Evolutionary conservation across 2,888 invertebrate genomes (phyloP), one percentile per base, ranked within the genome.

Genomic region (Pasiphila rectangulata): DNA sequence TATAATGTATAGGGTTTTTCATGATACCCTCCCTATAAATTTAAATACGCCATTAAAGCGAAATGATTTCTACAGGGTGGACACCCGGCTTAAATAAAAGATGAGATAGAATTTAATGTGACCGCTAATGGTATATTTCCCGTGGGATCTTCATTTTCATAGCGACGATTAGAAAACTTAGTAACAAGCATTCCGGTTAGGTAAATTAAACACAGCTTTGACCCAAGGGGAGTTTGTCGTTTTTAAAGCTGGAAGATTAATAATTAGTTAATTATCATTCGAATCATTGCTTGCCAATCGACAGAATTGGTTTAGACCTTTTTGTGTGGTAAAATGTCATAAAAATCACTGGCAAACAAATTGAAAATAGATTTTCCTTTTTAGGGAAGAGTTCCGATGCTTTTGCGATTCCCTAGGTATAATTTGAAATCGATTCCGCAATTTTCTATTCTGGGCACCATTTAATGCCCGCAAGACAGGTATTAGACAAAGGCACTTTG

Each of bases 41-140:
- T 50, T 54, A 49, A 50, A 42, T 34, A 40, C 12, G 44, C 23
- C 13, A 51, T 51, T 40, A 55, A 55, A 51, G 27, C 44, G 38
- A 49, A 56, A 63, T 58, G 52, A 63, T 59, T 64, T 55, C 55
- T 60, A 58, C 42, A 54, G 41, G 44, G 35, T 50, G 40, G 50
- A 54, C 56, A 51, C 45, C 61, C 61, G 56, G 56, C 53, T 55
- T 75, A 69, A 78, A 78, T 77, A 77, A 74, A 69, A 67, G 72
- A 79, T 73, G 70, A 64, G 72, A 72, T 65, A 64, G 70, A 76
- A 78, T 79, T 80, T 79, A 79, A 79, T 80, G 74, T 74, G 64
- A 66, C 71, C 73, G 69, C 75, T 83, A 83, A 83, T 81, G 72
- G 72, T 61, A 73, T 79, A 84, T 83, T 83, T 84, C 83, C 83